Percentiles rank a stretch among this genome's conserved stretches.
Evolutionary conservation across 2,113 vertebrate species (phyloP).

Genomic region (Periophthalmodon schlosseri): DNA sequence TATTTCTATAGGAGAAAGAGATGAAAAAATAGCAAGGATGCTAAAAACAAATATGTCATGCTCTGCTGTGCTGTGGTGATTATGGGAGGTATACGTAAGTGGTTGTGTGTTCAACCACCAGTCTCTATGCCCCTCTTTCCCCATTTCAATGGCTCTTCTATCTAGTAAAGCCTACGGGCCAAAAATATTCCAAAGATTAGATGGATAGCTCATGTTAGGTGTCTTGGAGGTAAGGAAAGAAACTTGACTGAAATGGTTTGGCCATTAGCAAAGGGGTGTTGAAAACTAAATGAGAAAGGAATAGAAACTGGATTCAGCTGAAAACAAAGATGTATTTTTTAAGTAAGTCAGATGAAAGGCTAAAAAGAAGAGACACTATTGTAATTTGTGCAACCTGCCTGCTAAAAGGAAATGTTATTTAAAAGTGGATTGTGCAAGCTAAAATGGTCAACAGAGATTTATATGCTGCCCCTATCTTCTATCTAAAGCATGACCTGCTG

Average conservation of each 20-base stretch:
- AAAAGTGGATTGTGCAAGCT: neutral
- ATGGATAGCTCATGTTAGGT: too few species aligned
- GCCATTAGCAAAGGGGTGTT: neutral
- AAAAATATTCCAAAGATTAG: too few species aligned
- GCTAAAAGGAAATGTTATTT: neutral
- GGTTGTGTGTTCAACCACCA: too few species aligned
- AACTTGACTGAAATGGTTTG: too few species aligned
- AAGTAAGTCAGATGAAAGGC: neutral
- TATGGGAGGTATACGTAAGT: neutral
- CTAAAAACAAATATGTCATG: neutral
- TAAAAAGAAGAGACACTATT: neutral
- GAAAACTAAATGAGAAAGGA: neutral
- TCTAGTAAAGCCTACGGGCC: too few species aligned
- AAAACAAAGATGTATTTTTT: too few species aligned
- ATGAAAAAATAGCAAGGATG: neutral
- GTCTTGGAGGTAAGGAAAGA: too few species aligned
- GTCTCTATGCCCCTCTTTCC: too few species aligned
- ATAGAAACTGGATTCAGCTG: neutral
- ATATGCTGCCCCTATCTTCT: conserved; percentile 4
- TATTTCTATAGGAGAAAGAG: neutral
- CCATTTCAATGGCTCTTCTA: too few species aligned
- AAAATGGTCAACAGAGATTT: neutral
- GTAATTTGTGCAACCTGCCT: neutral
- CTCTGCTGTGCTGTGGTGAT: neutral
- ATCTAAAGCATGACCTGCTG: conserved; percentile 28